Percentiles rank a stretch among this genome's conserved stretches.
These are phyloP conservation scores for Plectropomus leopardus DNA, from an alignment of 2,113 vertebrate genomes.

Conservation along the genomic window DNA sequence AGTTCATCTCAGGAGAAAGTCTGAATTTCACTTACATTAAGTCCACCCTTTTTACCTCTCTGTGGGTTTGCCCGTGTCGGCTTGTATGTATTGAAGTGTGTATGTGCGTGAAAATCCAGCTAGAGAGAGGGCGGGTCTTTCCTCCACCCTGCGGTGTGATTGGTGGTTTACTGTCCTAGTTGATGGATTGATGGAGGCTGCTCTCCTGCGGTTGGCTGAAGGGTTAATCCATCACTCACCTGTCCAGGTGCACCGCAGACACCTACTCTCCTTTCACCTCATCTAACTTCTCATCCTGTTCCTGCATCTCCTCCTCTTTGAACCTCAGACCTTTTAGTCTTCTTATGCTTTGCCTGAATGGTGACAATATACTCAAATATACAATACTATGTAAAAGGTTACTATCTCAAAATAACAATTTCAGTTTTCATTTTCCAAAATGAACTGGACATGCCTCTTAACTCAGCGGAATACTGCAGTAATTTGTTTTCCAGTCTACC, in stretches of 20 bases:
- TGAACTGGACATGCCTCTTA: background rate
- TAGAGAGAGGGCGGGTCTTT: constrained; percentile 32
- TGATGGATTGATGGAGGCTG: constrained; percentile 74
- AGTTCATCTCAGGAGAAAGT: constrained; percentile 71
- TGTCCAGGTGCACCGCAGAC: constrained; percentile 51
- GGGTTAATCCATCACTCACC: constrained; percentile 71
- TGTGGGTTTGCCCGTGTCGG: constrained; percentile 3
- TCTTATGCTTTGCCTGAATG: background rate
- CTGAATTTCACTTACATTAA: constrained; percentile 20
- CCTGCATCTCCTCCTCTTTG: background rate
- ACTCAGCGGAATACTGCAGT: background rate
- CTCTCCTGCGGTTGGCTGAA: constrained; percentile 71
- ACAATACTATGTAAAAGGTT: background rate
- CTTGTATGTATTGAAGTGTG: background rate
- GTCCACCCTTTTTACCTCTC: background rate
- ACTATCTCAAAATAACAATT: background rate
- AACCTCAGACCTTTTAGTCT: background rate
- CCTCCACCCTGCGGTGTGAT: constrained; percentile 75
- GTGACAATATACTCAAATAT: background rate
- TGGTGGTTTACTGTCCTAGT: constrained; percentile 63
- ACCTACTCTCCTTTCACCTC: constrained; percentile 27
- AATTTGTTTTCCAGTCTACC: background rate
- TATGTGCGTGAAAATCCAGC: constrained; percentile 21
- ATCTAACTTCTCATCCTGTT: constrained; percentile 9
- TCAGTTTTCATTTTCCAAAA: background rate